Base-by-base conservation (phyloP, 2,113 vertebrate species). In the Gymnarchus niloticus region DNA sequence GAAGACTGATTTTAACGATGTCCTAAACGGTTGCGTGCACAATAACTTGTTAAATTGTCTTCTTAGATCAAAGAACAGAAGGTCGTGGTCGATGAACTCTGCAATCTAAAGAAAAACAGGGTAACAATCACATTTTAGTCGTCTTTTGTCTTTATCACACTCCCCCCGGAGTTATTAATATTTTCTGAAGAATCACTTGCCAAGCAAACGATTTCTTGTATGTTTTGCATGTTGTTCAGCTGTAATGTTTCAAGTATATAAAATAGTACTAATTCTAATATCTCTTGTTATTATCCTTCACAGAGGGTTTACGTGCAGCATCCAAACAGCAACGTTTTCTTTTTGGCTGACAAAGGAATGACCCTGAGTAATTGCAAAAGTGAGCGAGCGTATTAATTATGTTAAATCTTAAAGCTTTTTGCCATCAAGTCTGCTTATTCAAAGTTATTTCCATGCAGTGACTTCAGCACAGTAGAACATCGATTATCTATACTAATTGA, bases 281-380 rank as follows among this genome's bases (percentile, higher is more conserved):
- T n/a, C 59, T 88, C 12, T 86, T 81, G 46, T 49, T 56, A 4
- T 41, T 73, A 41, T 28, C 6, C 73, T 56, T 41, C 87, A 84
- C 91, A 99, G 98, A 97, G 92, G 87, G 98, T 99, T 21, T 99
- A 96, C 87, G 92, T 90, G 73, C 98, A 99, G 87, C 98, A 99
- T 76, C 95, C 95, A 49, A 99, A 98, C 61, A 99, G 98, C 91
- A 96, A 97, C 90, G 93, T 99, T 65, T 99, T 97, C 92, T 99
- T 99, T 89, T 91, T 98, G 56, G 94, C 90, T 44, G 97, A 99
- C 91, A 92, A 94, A 93, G 87, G 88, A 25, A 94, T 96, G 90
- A 95, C 93, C 0, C 91, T 99, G 1, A 93, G 95, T 87, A 92
- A 95, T 44, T 94, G 94, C 89, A 99, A 95, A 96, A 95, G 98